phyloP scores from a whole-genome alignment of 2,113 vertebrate genomes.

The Prionailurus viverrinus region DNA sequence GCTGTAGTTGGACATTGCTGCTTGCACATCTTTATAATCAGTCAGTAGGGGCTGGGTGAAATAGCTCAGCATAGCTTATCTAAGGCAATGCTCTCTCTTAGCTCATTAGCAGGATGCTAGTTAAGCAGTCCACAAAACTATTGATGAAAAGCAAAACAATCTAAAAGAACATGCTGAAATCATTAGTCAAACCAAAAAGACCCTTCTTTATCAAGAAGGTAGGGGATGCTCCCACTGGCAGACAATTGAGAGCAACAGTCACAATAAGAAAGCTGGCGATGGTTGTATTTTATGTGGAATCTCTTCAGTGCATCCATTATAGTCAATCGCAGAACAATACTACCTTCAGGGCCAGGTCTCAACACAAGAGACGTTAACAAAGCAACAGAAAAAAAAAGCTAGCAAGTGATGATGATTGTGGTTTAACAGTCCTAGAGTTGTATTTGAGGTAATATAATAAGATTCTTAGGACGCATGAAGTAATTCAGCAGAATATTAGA shows the following conservation, averaged over 20 bases:
- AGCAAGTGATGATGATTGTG: neutral
- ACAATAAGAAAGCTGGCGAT: neutral
- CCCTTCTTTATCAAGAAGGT: neutral
- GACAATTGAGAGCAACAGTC: neutral
- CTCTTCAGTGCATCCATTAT: neutral
- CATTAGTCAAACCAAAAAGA: neutral
- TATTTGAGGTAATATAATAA: neutral
- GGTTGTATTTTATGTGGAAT: neutral
- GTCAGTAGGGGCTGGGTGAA: neutral
- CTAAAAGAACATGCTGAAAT: neutral
- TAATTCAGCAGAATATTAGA: neutral
- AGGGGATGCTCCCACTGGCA: rapidly evolving
- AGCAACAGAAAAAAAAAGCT: neutral
- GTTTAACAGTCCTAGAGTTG: neutral
- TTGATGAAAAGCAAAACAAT: neutral
- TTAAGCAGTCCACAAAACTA: neutral
- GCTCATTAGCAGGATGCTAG: neutral
- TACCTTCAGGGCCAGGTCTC: neutral
- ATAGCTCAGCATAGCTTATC: neutral
- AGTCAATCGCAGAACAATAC: neutral
- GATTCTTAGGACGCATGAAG: neutral
- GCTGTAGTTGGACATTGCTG: neutral
- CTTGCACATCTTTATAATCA: neutral
- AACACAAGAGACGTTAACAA: neutral
- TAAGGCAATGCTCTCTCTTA: neutral